Conservation (phyloP, 1,140 invertebrate species). For the Whitmania pigra region DNA sequence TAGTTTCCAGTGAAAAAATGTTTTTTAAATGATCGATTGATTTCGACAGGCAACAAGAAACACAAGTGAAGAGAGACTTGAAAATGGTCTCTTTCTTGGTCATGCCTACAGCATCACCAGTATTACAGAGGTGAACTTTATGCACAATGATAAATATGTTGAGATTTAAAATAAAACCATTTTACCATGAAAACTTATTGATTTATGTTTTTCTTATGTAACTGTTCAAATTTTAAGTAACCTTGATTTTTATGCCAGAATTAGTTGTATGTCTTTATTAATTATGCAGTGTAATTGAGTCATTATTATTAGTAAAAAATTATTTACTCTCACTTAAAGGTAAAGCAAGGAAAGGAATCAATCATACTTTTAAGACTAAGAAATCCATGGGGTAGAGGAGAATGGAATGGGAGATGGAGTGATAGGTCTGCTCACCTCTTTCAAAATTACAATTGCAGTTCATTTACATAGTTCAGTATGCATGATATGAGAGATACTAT, state of each 20-base stretch:
- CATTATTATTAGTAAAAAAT: no score
- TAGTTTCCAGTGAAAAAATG: no score
- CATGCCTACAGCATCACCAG: constrained; percentile 88
- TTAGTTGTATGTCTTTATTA: no score
- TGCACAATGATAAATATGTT: not conserved
- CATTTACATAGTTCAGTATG: no score
- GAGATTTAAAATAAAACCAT: no score
- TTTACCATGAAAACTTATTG: no score
- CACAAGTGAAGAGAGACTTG: constrained; percentile 43
- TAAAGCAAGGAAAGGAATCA: not conserved
- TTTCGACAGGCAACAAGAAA: constrained; percentile 12
- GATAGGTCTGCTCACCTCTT: constrained; percentile 56
- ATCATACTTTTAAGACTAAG: constrained; percentile 65
- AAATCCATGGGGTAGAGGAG: constrained; percentile 95
- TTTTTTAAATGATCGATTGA: not conserved
- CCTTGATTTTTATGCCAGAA: no score
- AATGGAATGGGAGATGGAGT: constrained; percentile 96
- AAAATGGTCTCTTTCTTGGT: constrained; percentile 74
- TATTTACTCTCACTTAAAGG: not conserved
- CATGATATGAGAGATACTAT: no score
- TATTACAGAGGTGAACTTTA: constrained; percentile 52
- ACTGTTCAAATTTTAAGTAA: no score
- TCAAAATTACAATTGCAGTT: not conserved
- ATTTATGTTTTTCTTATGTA: no score
- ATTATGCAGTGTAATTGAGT: no score